These are phyloP conservation scores for Drosophila novamexicana DNA, from an alignment of 1,140 invertebrate species.

Conservation along the genomic window DNA sequence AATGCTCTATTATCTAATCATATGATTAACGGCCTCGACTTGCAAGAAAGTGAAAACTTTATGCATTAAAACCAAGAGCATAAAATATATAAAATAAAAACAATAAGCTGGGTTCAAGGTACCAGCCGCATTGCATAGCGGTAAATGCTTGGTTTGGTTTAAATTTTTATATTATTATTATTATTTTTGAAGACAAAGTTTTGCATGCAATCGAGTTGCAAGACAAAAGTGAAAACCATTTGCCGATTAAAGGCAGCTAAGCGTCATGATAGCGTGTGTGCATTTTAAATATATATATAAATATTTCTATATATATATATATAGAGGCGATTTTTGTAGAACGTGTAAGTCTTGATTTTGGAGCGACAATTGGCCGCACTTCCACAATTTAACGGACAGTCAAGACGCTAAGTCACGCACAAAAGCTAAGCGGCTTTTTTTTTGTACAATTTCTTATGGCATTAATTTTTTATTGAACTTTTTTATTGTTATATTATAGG, in stretches of 20 bases:
- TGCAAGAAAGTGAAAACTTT: conserved; percentile 44
- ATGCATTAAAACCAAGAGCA: conserved; percentile 36
- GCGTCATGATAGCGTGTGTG: not conserved
- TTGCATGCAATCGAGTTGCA: conserved; percentile 49
- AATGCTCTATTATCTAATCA: conserved; percentile 60
- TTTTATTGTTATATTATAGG: not conserved
- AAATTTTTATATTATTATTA: conserved; percentile 5
- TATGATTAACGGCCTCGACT: conserved; percentile 58
- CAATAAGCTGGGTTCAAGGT: conserved; percentile 63
- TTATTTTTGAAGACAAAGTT: conserved; percentile 23
- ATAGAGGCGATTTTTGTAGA: conserved; percentile 35
- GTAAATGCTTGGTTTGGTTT: conserved; percentile 39
- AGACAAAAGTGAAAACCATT: conserved; percentile 48
- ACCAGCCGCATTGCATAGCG: conserved; percentile 44
- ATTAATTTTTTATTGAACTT: not conserved
- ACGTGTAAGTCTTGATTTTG: conserved; percentile 33
- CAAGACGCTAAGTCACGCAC: conserved; percentile 67
- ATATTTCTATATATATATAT: not conserved
- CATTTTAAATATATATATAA: not conserved
- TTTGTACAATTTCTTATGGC: not conserved
- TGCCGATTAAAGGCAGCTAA: conserved; percentile 13
- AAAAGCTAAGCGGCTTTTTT: conserved; percentile 54
- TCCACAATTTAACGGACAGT: conserved; percentile 60
- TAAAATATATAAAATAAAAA: conserved; percentile 48
- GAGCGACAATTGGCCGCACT: conserved; percentile 64